Conservation (phyloP, 2,888 invertebrate genomes). For the Tipula lateralis region DNA sequence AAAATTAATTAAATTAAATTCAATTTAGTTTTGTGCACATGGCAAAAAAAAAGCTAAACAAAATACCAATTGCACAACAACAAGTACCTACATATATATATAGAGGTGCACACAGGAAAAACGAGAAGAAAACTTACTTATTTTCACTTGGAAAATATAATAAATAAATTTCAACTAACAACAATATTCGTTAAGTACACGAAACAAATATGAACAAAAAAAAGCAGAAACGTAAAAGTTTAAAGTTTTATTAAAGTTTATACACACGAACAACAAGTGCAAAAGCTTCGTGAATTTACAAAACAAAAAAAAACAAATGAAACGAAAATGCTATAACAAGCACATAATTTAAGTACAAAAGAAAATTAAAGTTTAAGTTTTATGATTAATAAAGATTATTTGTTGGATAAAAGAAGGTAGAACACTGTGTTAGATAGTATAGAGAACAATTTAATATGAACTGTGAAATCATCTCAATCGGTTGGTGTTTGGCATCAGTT, state of each 20-base stretch:
- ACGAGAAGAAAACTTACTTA: neutral
- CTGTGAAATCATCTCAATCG: no score
- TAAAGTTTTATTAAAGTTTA: neutral
- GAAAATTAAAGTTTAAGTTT: neutral
- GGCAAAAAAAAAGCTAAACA: neutral
- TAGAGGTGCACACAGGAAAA: neutral
- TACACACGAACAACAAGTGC: neutral
- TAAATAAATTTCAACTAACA: neutral
- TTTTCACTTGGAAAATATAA: neutral
- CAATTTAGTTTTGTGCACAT: neutral
- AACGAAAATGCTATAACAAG: neutral
- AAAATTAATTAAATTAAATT: neutral
- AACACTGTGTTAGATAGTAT: no score
- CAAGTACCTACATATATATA: neutral
- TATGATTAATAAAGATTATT: slow-evolving; percentile 19
- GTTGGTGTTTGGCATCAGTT: no score
- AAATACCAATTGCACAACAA: neutral
- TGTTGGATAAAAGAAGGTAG: neutral
- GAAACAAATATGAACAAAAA: neutral
- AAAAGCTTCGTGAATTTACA: neutral
- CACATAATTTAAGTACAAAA: neutral
- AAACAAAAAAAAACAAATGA: neutral
- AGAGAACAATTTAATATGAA: no score
- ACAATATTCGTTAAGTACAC: neutral
- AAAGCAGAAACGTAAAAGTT: neutral